Base-by-base conservation (phyloP, 2,888 invertebrate genomes). In the Diaperis boleti region DNA sequence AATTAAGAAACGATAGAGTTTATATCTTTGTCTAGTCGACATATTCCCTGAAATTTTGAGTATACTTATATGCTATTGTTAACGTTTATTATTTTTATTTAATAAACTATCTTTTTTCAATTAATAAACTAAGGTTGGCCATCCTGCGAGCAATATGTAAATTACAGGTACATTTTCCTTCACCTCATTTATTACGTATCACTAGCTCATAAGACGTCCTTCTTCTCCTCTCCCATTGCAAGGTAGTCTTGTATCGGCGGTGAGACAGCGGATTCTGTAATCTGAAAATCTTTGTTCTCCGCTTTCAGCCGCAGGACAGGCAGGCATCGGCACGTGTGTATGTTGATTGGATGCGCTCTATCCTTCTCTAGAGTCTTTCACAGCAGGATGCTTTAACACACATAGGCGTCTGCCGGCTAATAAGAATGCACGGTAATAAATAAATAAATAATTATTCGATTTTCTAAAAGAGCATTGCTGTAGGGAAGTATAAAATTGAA, bases 301-400 rank as follows among this genome's bases (percentile, higher is more conserved):
- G 62, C 50, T 62, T 62, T 50, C 56, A 50, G 62, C 62, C 62
- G 49, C 57, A 41, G 56, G 62, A 62, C 55, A 56, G 57, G 50
- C 62, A 37, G 29, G 50, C 31, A 41, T 42, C 62, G 62, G 62
- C 62, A 62, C 62, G 62, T 62, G 52, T 60, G 60, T 60, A 60
- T 60, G 54, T 60, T 60, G 60, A 60, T 60, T 60, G 54, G 60
- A 45, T 35, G 15, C 33, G 33, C 49, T n/a, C n/a, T 14, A 17
- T 49, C 49, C 20, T 42, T 44, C 18, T 56, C 45, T 56, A 20
- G 20, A 42, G 29, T 17, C 18, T 42, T 33, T 33, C 49, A 1
- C 33, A 1, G 18, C 31, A 18, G 49, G 49, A 33, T 49, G 18
- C 49, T 14, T 35, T 11, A 18, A 42, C 18, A 18, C 33, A 49